Percentiles rank a stretch among this genome's conserved stretches.
Evolutionary conservation across 2,797 vertebrate species (phyloP).

Genomic region (Lacerta bilineata): DNA sequence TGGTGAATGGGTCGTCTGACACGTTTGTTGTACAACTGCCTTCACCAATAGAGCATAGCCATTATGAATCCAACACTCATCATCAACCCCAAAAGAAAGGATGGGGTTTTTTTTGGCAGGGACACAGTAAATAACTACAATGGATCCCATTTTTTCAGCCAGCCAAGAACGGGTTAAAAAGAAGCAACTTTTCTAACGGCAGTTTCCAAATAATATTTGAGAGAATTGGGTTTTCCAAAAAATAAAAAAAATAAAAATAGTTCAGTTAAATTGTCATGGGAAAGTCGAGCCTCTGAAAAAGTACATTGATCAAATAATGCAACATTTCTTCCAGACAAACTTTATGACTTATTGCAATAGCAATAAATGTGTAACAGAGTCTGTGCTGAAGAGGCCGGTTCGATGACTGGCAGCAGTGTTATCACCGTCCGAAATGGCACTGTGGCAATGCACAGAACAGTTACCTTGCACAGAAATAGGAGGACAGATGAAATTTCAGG

Average conservation of each 20-base stretch:
- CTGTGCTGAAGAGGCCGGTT: neutral
- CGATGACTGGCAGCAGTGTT: neutral
- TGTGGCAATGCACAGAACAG: neutral
- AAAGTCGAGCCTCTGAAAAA: neutral
- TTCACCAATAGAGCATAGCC: neutral
- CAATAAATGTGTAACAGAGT: neutral
- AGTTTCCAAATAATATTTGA: conserved; percentile 48
- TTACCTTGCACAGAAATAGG: neutral
- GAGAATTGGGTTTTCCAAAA: neutral
- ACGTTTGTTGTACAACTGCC: neutral
- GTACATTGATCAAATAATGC: conserved; percentile 27
- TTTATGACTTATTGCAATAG: neutral
- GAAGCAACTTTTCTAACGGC: conserved; percentile 42
- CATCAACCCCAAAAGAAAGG: neutral
- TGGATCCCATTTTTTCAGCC: conserved; percentile 44
- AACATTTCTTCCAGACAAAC: neutral
- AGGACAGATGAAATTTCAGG: neutral
- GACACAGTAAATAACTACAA: conserved; percentile 13
- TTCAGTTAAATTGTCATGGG: neutral
- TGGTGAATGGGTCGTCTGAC: neutral
- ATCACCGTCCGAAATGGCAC: neutral
- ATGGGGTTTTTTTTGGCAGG: neutral
- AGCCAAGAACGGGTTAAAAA: conserved; percentile 29
- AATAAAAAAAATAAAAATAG: neutral
- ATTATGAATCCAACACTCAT: neutral